These are phyloP conservation scores for Montipora capitata DNA, from an alignment of 92 coral and sea anemone species.

Conservation along the genomic window DNA sequence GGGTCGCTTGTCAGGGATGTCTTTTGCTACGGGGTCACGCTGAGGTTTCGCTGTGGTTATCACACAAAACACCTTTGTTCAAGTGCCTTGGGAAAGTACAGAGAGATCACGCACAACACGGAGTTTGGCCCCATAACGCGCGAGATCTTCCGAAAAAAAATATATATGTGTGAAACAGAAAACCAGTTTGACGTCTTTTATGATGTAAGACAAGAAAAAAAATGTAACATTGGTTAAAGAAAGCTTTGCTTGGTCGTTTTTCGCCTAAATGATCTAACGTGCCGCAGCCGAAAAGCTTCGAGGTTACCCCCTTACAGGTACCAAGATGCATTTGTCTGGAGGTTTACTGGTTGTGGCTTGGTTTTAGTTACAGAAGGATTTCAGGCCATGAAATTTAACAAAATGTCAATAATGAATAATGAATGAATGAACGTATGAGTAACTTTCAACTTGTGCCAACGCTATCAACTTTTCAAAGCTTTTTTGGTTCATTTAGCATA, in stretches of 20 bases:
- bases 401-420: no score
- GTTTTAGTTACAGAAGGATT: not conserved
- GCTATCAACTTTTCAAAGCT: not conserved
- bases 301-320: not conserved
- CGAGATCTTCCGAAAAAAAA: no score
- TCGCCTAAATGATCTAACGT: not conserved
- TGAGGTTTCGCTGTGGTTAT: not conserved
- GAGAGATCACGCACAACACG: not conserved
- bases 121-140: no score
- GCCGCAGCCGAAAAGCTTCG: not conserved
- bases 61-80: not conserved
- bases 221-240: not conserved
- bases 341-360: not conserved
- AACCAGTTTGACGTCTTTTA: no score
- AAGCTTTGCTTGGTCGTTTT: not conserved
- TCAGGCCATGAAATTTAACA: no score
- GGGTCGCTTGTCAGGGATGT: not conserved
- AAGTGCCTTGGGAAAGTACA: no score
- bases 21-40: not conserved
- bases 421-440: not conserved
- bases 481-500: not conserved
- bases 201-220: no score
- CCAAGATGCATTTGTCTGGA: not conserved
- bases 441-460: not conserved
- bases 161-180: not conserved